Base-by-base conservation (phyloP, 2,888 invertebrate species). In the Hipparchia semele region DNA sequence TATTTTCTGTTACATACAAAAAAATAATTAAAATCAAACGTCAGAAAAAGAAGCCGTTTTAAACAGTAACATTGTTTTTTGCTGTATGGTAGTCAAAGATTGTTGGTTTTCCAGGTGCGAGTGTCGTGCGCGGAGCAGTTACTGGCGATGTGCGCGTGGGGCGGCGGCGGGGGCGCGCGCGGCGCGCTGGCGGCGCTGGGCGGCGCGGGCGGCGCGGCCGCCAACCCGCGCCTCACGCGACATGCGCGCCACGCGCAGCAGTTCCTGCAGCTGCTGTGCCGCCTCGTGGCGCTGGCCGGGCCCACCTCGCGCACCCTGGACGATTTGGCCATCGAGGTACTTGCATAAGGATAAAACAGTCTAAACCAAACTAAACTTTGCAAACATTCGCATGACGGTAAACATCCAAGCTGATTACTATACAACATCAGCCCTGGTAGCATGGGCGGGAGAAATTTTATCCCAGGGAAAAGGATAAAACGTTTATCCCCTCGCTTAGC, bases 91-190 rank as follows among this genome's bases (percentile, higher is more conserved):
- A 39, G 39, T 39, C 39, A 2, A 5, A 39, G 39, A 39, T 39
- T 39, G 2, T 4, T 39, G 39, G 5, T 1, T 39, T 4, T 49
- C 7, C 53, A 96, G 85, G 95, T 98, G 73, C 95, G 98, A 76
- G 95, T 96, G 71, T 96, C 96, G 62, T 97, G 98, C 71, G 96
- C 97, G 6, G 98, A 98, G 86, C 98, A 98, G 89, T 95, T 98
- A 86, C 95, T 97, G 77, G 94, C 97, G 75, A 97, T 98, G 91
- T 97, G 97, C 77, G 97, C 97, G 56, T 97, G 96, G 94, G 97
- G 97, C 83, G 96, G 96, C 78, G 95, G 94, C 75, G 91, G 88
- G 7, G 90, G 91, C 13, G 93, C 94, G 64, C 89, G 90, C 61
- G 81, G 84, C 0, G 91, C 90, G 61, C 87, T 93, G 66, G 78